Base-by-base conservation (phyloP, 2,113 vertebrate species). In the Salvelinus alpinus region DNA sequence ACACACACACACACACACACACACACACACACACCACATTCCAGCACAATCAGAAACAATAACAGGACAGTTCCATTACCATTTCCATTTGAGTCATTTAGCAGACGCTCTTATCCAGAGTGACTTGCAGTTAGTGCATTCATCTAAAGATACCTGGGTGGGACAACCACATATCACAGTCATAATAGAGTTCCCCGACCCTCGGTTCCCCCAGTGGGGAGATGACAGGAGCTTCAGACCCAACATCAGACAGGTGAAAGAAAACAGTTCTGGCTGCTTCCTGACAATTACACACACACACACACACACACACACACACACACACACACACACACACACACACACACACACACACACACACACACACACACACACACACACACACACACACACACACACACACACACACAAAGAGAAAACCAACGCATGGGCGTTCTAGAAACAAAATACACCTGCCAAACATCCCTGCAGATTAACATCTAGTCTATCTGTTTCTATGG, bases 151-250 rank as follows among this genome's bases (percentile, higher is more conserved):
- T 2, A 44, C 8, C 38, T 44, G 8, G 34, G 34, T 38, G 34
- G 34, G 34, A 38, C 34, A 38, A 38, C 34, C 1, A 38, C 34
- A 38, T 38, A 38, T 38, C 34, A 38, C 38, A 8, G 38, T 44
- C 65, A 29, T 16, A 18, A 12, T 3, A 34, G 6, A 67, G 13
- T 65, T 62, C 86, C 84, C 73, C 77, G 75, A 74, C 84, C 88
- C 88, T 87, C 73, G 7, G 59, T 62, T 25, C n/a, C 44, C 67
- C 54, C 20, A 72, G 12, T 20, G 20, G 29, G 54, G 29, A 9
- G 87, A 87, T 90, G 90, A 91, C 91, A 91, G 90, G 85, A 68
- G 87, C 87, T 91, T 91, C 82, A 90, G 91, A 91, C 90, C 89
- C 90, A 85, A 90, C 91, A 90, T 91, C 91, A 92, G 91, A 91